A percentile compares a stretch with the other conserved stretches of the same genome.
Evolutionary conservation across 2,113 vertebrate genomes (phyloP).

Genomic region (Callipepla squamata): DNA sequence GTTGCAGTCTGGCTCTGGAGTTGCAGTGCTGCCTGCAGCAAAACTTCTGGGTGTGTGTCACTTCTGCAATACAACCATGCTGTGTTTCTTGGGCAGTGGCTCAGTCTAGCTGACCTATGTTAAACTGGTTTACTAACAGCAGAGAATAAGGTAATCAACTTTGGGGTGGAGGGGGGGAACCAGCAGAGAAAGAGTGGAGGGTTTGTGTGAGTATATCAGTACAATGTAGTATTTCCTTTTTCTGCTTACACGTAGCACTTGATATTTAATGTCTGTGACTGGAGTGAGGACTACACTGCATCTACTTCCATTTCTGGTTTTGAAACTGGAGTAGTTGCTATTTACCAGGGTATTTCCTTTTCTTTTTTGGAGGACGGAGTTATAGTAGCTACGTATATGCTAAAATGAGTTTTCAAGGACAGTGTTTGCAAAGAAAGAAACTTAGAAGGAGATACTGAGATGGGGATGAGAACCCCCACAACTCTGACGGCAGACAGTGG

Average conservation of each 20-base stretch:
- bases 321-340: background rate
- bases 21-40: background rate
- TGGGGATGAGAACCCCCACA: background rate
- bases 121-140: no score
- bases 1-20: background rate
- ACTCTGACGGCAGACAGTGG: background rate
- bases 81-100: no score
- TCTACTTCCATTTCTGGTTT: background rate
- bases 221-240: background rate
- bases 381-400: background rate
- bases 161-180: conserved; percentile 33
- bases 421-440: background rate
- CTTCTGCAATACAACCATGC: no score
- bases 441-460: background rate
- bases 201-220: conserved; percentile 65
- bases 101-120: no score
- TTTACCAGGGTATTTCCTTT: background rate
- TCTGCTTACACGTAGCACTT: background rate
- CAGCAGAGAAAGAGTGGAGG: conserved; percentile 73
- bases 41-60: no score
- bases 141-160: conserved; percentile 37
- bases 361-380: background rate
- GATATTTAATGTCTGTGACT: background rate
- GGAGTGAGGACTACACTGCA: background rate
- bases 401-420: background rate